Evolutionary conservation across 2,113 vertebrate species (phyloP), one percentile per base, ranked within the genome.

Genomic region (Acanthisitta chloris): DNA sequence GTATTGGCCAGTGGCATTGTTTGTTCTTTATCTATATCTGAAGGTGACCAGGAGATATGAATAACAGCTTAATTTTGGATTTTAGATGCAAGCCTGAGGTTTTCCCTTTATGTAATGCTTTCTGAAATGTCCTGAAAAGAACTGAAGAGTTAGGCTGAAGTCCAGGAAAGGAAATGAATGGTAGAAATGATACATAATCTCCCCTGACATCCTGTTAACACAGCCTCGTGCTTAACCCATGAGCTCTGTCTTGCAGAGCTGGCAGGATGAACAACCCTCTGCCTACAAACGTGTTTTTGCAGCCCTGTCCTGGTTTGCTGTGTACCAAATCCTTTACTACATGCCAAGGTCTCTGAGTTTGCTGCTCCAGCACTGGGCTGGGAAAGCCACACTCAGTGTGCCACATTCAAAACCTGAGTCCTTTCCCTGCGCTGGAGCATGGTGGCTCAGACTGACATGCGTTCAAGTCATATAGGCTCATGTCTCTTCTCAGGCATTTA

Each of bases 91-190:
- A 93, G 92, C 81, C 90, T 85, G 94, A 90, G 85, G 94, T 95
- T 97, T 93, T 93, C 54, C 48, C 25, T 95, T 96, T 96, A 96
- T 91, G 92, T 96, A 97, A 97, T 88, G 62, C 46, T 95, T 95
- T 96, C 46, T 93, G 90, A 97, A 95, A 94, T 90, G 93, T 93
- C 94, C 96, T 96, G 87, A 94, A 94, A 96, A 96, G 92, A 96
- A 96, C 87, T 93, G 94, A 95, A 90, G 85, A 94, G 94, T 95
- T 94, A 90, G 95, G 95, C 96, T 96, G 85, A 92, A 93, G 81
- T 97, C 94, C 95, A 97, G 92, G 90, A 95, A 93, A 93, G 92
- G 79, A 94, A 96, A 96, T 96, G 92, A 96, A 93, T 95, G 85
- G 92, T 89, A 97, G 92, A 93, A 96, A 95, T 83, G 74, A 93